phyloP scores from a whole-genome alignment of 30 jellyfish, hydroid and myxozoan species.

The Chrysaora quinquecirrha region DNA sequence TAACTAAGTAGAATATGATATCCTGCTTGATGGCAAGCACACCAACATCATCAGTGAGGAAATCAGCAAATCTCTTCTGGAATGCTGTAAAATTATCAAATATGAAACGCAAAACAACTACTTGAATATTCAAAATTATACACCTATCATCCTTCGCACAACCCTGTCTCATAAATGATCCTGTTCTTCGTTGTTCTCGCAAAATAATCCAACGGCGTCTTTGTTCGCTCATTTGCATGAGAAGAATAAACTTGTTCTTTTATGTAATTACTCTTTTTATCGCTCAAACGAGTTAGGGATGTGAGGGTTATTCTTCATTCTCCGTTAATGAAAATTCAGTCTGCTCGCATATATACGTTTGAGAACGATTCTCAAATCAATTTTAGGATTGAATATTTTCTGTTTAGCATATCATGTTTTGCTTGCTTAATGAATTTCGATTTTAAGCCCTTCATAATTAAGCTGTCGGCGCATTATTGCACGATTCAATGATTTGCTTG shows the following conservation, averaged over 20 bases:
- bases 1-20: conserved; percentile 62
- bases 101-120: conserved; percentile 28
- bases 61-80: conserved; percentile 7
- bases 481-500: no score
- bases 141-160: conserved; percentile 42
- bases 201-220: conserved; percentile 70
- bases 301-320: no score
- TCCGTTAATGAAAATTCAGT: no score
- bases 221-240: conserved; percentile 63
- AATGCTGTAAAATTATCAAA: conserved; percentile 13
- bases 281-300: conserved; percentile 65
- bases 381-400: no score
- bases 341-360: no score
- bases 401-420: no score
- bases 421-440: no score
- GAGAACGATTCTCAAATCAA: no score
- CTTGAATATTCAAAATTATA: no score
- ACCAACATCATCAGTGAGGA: conserved; percentile 36
- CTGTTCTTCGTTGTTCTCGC: conserved; percentile 45
- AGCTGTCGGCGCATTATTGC: no score
- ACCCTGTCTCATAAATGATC: conserved; percentile 20
- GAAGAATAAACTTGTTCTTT: conserved; percentile 55
- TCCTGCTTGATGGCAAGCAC: conserved; percentile 55
- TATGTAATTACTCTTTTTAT: conserved; percentile 65
- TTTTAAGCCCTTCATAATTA: no score